Percentiles rank a stretch among this genome's conserved stretches.
Evolutionary conservation across 2,888 invertebrate genomes (phyloP).

Genomic region (Eupithecia inturbata): DNA sequence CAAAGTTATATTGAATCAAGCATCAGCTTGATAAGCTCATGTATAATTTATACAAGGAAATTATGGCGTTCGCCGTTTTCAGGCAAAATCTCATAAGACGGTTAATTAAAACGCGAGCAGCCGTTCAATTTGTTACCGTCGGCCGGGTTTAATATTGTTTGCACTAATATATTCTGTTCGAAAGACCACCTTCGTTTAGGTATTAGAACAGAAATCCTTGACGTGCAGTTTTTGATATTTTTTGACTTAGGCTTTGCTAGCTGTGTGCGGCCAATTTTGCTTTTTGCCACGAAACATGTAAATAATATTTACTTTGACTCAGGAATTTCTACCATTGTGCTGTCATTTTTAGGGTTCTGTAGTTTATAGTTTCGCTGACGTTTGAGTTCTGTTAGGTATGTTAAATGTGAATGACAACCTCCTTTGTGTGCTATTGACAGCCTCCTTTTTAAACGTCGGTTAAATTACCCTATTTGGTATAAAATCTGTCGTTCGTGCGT

Average conservation of each 20-base stretch:
- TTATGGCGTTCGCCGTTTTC: slow-evolving; percentile 34
- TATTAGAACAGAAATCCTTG: slow-evolving; percentile 7
- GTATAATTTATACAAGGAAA: slow-evolving; percentile 32
- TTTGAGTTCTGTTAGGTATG: background rate
- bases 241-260: background rate
- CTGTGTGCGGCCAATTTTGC: background rate
- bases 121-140: slow-evolving; percentile 37
- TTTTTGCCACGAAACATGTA: background rate
- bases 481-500: slow-evolving; percentile 45
- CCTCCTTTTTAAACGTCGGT: background rate
- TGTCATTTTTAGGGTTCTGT: background rate
- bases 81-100: slow-evolving; percentile 38
- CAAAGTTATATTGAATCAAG: slow-evolving; percentile 12
- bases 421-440: background rate
- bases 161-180: slow-evolving; percentile 39
- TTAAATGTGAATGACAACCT: background rate
- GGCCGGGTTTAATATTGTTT: slow-evolving; percentile 36
- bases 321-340: background rate
- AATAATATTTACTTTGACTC: background rate
- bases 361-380: background rate
- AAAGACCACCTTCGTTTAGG: slow-evolving; percentile 3
- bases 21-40: slow-evolving; percentile 11
- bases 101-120: slow-evolving; percentile 41
- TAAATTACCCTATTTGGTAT: slow-evolving; percentile 39
- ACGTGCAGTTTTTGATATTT: background rate